Base-by-base conservation (phyloP, 1,140 invertebrate species). In the Physella acuta region DNA sequence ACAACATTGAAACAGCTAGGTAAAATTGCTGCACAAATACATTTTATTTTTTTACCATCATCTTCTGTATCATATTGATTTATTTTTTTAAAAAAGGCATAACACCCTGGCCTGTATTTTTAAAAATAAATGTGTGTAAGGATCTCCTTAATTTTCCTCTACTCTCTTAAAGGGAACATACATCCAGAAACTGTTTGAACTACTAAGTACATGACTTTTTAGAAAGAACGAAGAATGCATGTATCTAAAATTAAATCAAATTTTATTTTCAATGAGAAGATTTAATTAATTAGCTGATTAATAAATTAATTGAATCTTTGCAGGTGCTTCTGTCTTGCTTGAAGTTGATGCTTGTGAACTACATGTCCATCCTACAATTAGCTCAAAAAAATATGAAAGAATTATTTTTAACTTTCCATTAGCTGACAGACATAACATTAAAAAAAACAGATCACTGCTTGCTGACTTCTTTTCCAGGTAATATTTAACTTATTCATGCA, bases 341-440 rank as follows among this genome's bases (percentile, higher is more conserved):
- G 83, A 84, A 44, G 84, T 88, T 30, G 88, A 89, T 86, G 88
- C 82, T n/a, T 78, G 76, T 28, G 68, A 76, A 49, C 70, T 84
- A 11, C 76, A 81, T 31, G 63, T 36, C 11, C 82, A 77, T 71
- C 30, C 76, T 20, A 55, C 63, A 14, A 74, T 88, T 20, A 74
- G 51, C 26, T 68, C 74, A 8, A 60, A 79, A 51, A 67, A 68
- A 44, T 90, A 88, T 80, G 74, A 84, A 24, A 84, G 85, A 79
- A 85, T 90, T 44, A 83, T 90, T 39, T 90, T 90, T 75, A 90
- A 90, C 75, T 90, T 90, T 80, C 89, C 89, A 34, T 88, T 90
- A 78, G 84, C 87, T 56, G 88, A 88, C 59, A 88, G 89, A n/a
- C 90, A 90, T 83, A 87, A 88, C 76, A 86, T 89, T 69, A 86